phyloP scores from a whole-genome alignment of 2,888 invertebrate species.

The Harpagoxenus sublaevis region DNA sequence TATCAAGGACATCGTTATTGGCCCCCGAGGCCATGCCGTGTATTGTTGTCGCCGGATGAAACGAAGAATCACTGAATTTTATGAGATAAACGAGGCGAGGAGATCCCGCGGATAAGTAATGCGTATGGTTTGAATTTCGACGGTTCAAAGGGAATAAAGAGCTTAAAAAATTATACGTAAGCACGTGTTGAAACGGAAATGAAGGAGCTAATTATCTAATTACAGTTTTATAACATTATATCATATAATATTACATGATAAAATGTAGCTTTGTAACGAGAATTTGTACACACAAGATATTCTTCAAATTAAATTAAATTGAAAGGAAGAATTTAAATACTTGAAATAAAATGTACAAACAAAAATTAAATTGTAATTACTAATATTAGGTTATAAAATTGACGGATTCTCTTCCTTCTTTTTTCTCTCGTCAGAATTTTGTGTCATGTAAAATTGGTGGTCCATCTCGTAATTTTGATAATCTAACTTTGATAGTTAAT shows the following conservation, averaged over 20 bases:
- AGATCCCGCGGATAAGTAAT: conserved; percentile 72
- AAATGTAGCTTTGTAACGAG: not conserved
- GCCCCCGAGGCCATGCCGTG: conserved; percentile 81
- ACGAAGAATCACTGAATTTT: conserved; percentile 79
- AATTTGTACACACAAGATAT: not conserved
- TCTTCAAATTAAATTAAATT: not conserved
- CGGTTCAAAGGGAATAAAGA: not conserved
- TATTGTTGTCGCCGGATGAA: conserved; percentile 81
- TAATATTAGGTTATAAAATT: not conserved
- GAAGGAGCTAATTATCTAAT: conserved; percentile 3
- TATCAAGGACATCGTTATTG: conserved; percentile 82
- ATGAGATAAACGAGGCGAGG: conserved; percentile 80
- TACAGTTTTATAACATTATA: not conserved
- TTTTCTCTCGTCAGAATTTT: not conserved
- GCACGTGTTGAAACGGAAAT: not conserved
- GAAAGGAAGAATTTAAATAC: not conserved
- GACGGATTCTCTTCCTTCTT: not conserved
- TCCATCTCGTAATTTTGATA: not conserved
- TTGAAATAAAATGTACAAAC: not conserved
- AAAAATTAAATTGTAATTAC: not conserved
- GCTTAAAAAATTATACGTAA: not conserved
- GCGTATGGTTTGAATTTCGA: conserved; percentile 63
- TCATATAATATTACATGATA: not conserved
- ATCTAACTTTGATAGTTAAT: not conserved
- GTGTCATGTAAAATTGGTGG: not conserved